Evolutionary conservation across 2,797 vertebrate genomes (phyloP), one percentile per base, ranked within the genome.

Genomic region (Dryobates pubescens): DNA sequence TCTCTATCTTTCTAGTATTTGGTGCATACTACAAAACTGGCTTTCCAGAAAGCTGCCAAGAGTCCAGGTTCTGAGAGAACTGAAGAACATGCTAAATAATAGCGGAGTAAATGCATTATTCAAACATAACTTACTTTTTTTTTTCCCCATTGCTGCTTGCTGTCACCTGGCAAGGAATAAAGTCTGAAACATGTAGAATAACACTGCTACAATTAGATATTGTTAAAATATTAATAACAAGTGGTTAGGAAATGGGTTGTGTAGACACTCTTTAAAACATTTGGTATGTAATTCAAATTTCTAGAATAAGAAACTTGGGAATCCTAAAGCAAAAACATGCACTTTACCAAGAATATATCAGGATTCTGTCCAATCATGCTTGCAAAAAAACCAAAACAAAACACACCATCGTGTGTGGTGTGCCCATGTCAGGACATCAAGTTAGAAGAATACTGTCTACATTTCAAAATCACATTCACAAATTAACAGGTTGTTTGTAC

Each of bases 151-250:
- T 45, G 30, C 63, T 95, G n/a, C 32, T 78, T 96, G 82, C 88
- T 93, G 65, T 92, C 88, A 88, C 29, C 32, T 91, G 32, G 32
- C 89, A 62, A 67, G 38, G 63, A 96, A 26, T 54, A 84, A 71
- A 69, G 70, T 27, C 65, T 53, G 32, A 82, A 85, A 17, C 4
- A 5, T 0, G 3, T 5, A 19, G 13, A 68, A 22, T 76, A 73
- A 62, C 29, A 43, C 22, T 65, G 5, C 8, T 84, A 8, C 9
- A 54, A 71, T 72, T 79, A 57, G 10, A 29, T 82, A 16, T 38
- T 53, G 3, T 69, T 90, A 51, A 57, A 38, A 68, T 69, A 45
- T 19, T 53, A 53, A 63, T 75, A 47, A 63, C 8, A 49, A 59
- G 1, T 78, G 27, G 3, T 65, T 38, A 0, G 65, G 64, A 58